These are phyloP conservation scores for Antheraea assamensis DNA, from an alignment of 2,888 invertebrate genomes.

Conservation along the genomic window DNA sequence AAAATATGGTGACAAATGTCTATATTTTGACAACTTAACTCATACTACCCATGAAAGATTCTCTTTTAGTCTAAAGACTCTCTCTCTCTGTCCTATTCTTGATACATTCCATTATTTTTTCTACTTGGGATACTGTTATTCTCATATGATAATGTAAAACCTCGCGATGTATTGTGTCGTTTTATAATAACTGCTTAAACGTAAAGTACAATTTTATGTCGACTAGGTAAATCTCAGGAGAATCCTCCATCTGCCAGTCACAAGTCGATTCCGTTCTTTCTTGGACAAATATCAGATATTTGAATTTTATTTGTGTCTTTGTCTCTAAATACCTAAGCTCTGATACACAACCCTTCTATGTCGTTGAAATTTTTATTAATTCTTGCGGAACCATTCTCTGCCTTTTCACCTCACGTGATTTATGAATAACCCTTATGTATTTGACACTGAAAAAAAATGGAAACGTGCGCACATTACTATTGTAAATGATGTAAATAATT, in stretches of 20 bases:
- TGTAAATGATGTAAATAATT: slow-evolving; percentile 7
- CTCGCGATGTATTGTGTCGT: too few species aligned
- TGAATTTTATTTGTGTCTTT: neutral
- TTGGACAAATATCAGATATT: neutral
- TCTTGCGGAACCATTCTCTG: too few species aligned
- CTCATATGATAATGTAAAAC: too few species aligned
- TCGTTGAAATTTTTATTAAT: neutral
- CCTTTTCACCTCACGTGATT: neutral
- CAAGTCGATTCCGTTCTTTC: neutral
- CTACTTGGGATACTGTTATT: too few species aligned
- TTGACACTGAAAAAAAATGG: neutral
- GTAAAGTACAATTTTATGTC: too few species aligned
- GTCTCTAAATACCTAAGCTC: neutral
- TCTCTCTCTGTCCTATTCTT: too few species aligned
- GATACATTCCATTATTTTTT: too few species aligned
- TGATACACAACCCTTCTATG: neutral
- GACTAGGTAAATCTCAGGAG: neutral
- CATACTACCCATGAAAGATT: too few species aligned
- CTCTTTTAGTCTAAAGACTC: too few species aligned
- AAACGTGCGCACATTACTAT: neutral
- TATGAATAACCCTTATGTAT: neutral
- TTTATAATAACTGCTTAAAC: too few species aligned
- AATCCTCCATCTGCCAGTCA: neutral
- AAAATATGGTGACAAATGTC: too few species aligned
- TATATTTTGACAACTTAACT: too few species aligned